Conservation (phyloP, 2,888 invertebrate species). For the Pseudococcus viburni region DNA sequence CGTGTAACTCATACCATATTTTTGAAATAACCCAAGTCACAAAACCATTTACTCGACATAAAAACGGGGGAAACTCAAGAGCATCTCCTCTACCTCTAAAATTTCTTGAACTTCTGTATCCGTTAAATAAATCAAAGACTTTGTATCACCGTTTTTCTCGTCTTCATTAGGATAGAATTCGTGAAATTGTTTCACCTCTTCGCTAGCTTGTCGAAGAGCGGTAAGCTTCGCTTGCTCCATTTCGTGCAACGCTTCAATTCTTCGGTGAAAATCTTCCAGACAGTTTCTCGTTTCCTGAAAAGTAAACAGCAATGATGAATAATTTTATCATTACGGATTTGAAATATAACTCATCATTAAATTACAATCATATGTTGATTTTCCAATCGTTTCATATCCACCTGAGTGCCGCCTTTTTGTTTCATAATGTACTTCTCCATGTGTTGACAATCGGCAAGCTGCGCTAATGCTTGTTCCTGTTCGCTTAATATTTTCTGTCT, state of each 20-base stretch:
- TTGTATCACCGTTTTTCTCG: neutral
- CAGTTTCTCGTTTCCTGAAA: constrained; percentile 49
- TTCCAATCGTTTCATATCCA: constrained; percentile 21
- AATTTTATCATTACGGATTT: too few species aligned
- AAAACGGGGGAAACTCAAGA: constrained; percentile 16
- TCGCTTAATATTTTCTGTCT: neutral
- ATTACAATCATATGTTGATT: constrained; percentile 24
- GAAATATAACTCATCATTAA: neutral
- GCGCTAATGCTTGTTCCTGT: constrained; percentile 37
- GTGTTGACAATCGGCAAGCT: constrained; percentile 37
- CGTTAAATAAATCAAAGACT: constrained; percentile 48
- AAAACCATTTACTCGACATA: neutral
- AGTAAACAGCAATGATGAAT: neutral
- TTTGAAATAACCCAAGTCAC: neutral
- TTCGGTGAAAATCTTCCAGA: constrained; percentile 20
- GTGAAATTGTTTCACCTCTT: constrained; percentile 59
- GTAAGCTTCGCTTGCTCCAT: neutral
- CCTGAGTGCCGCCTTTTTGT: neutral
- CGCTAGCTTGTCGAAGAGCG: constrained; percentile 26
- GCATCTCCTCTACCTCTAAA: constrained; percentile 48
- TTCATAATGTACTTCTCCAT: constrained; percentile 27
- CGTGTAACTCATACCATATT: neutral
- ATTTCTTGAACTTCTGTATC: constrained; percentile 59
- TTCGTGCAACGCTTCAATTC: neutral
- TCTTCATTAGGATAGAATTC: constrained; percentile 62